Conservation (phyloP, 2,113 vertebrate genomes). For the Anguilla japonica region DNA sequence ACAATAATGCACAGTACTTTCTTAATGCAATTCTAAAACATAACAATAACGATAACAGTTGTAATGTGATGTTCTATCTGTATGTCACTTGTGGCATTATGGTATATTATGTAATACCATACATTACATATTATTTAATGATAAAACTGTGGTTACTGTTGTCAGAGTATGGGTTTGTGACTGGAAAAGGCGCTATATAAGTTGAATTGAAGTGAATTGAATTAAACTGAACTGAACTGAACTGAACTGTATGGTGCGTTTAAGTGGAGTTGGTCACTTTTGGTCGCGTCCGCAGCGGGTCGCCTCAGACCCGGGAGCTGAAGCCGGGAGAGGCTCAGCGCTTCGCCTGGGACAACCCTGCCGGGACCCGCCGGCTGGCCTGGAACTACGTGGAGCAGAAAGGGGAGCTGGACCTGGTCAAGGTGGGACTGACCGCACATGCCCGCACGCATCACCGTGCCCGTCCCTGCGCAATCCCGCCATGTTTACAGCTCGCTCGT, state of each 20-base stretch:
- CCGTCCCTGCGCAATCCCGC: background rate
- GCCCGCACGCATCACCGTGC: no score
- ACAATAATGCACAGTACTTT: no score
- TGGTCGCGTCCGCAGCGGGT: conserved; percentile 63
- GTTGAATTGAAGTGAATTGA: no score
- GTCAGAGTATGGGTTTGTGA: no score
- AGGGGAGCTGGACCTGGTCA: conserved; percentile 84
- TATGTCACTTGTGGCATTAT: background rate
- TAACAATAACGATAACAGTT: no score
- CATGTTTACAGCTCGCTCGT: background rate
- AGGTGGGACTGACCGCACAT: conserved; percentile 69
- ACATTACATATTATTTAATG: no score
- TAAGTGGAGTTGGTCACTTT: background rate
- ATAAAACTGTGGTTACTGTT: background rate
- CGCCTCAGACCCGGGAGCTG: conserved; percentile 62
- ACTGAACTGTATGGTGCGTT: no score
- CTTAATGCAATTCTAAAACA: no score
- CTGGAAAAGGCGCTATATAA: no score
- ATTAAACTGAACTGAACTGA: background rate
- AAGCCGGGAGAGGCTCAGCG: conserved; percentile 75
- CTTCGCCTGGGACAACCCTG: conserved; percentile 89
- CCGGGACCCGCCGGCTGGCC: conserved; percentile 72
- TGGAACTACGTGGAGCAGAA: conserved; percentile 77
- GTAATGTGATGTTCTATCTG: background rate
- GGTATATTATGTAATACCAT: no score